Base-by-base conservation (phyloP, 2,113 vertebrate genomes). In the Hippopotamus amphibius region DNA sequence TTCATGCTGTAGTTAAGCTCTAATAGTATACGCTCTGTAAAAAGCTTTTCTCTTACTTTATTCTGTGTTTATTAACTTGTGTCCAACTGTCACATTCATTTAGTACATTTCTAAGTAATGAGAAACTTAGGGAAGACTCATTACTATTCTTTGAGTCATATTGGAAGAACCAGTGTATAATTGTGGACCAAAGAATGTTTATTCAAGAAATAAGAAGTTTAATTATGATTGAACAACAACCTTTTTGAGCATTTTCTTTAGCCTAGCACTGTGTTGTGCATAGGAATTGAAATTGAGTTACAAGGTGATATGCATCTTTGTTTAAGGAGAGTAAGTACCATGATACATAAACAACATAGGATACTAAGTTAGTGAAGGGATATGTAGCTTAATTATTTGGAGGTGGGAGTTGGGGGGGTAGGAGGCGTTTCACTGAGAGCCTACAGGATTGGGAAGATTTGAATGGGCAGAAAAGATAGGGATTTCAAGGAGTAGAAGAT, bases 191-290 rank as follows among this genome's bases (percentile, higher is more conserved):
- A 74, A 95, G 21, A 48, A 71, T 53, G 9, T n/a, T 57, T 87
- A 80, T 72, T 95, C 28, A 93, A 92, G 65, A 93, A 94, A 68
- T 69, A 61, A n/a, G 66, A 92, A 53, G 77, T 68, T 88, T 92
- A 71, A 76, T 96, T 93, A 74, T 14, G 43, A 61, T n/a, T 77
- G 65, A 46, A 53, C 84, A 81, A 43, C 43, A 59, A 15, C 33
- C 53, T 63, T 88, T 90, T 82, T 76, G 72, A 79, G 48, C 7
- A 61, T 21, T 66, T 89, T 66, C 43, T 94, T n/a, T 26, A 92
- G 59, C 17, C 50, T 65, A 46, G 76, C 33, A 63, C 43, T 83
- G 3, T 69, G 21, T 46, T 50, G 17, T 72, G 12, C 83, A 19
- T 48, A 87, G 69, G 37, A 90, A 77, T 63, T 87, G 50, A 86